Conservation (phyloP, 1,140 invertebrate genomes). For the Argopecten irradians region DNA sequence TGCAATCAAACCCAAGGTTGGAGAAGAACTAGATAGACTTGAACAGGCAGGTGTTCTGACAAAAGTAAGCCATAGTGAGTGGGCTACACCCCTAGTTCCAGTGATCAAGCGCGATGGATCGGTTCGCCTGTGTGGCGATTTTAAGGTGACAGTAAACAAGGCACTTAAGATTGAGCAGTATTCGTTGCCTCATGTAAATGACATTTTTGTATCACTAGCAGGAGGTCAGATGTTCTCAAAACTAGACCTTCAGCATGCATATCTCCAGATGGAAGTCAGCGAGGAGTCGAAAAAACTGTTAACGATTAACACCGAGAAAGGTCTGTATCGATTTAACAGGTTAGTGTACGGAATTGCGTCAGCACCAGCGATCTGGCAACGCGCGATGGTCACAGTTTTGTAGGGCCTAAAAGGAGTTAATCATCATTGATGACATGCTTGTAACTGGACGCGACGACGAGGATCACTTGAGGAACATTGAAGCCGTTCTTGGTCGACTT, state of each 20-base stretch:
- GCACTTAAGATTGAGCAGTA: constrained; percentile 41
- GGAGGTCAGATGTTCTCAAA: constrained; percentile 61
- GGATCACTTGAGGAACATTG: constrained; percentile 51
- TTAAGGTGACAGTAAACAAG: constrained; percentile 66
- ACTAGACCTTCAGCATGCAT: constrained; percentile 53
- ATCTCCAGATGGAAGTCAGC: constrained; percentile 56
- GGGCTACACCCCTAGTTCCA: no score
- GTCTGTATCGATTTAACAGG: constrained; percentile 40
- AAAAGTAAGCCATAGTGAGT: no score
- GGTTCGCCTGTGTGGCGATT: no score
- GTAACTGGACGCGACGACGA: constrained; percentile 33
- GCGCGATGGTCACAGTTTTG: constrained; percentile 76
- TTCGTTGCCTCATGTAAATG: constrained; percentile 43
- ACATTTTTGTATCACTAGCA: constrained; percentile 44
- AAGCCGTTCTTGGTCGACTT: constrained; percentile 52
- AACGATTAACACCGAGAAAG: constrained; percentile 47
- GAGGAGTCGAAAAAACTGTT: constrained; percentile 55
- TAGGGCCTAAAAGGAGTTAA: constrained; percentile 56
- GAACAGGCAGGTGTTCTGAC: no score
- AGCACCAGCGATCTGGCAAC: constrained; percentile 78
- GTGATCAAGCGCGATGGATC: no score
- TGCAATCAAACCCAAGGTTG: no score
- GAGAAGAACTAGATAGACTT: no score
- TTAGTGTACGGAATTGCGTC: constrained; percentile 58
- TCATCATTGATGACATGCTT: constrained; percentile 51